Evolutionary conservation across 2,797 vertebrate genomes (phyloP).

Genomic region (Karalla daura): DNA sequence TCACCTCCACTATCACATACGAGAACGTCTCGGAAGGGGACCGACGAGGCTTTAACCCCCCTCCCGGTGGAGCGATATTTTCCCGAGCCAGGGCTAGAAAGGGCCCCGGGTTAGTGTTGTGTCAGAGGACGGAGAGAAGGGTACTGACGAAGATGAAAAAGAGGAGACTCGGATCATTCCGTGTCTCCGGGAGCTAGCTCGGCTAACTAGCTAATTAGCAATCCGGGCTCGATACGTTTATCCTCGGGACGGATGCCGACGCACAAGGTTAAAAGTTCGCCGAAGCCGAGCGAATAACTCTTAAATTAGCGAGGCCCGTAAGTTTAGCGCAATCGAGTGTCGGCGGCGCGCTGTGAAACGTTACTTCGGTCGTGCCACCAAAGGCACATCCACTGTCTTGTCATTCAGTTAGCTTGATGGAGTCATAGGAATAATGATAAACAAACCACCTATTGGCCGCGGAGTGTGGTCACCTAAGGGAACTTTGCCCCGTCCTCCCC

Average conservation of each 20-base stretch:
- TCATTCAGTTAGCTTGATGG: too few relatives aligned
- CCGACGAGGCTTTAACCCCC: accelerated
- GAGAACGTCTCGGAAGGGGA: not conserved
- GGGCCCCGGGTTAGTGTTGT: constrained; percentile 51
- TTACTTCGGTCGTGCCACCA: too few relatives aligned
- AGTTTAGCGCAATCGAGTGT: not conserved
- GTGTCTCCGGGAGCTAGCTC: constrained; percentile 57
- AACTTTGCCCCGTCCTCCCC: too few relatives aligned
- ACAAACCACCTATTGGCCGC: too few relatives aligned
- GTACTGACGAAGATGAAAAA: constrained; percentile 70
- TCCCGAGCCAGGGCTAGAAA: not conserved
- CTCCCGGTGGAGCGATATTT: not conserved
- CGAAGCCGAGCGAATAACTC: not conserved
- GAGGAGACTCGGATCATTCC: constrained; percentile 50
- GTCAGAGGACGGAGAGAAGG: constrained; percentile 73
- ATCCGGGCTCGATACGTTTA: constrained; percentile 23
- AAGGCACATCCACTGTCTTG: too few relatives aligned
- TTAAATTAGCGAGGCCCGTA: not conserved
- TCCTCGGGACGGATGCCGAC: constrained; percentile 9
- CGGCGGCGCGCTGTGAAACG: not conserved
- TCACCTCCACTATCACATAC: constrained; percentile 26
- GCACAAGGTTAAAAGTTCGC: not conserved
- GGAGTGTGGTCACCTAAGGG: too few relatives aligned
- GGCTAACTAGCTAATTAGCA: constrained; percentile 70
- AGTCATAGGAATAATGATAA: too few relatives aligned